phyloP scores from a whole-genome alignment of 2,888 invertebrate species.

The Trichacis sp. region DNA sequence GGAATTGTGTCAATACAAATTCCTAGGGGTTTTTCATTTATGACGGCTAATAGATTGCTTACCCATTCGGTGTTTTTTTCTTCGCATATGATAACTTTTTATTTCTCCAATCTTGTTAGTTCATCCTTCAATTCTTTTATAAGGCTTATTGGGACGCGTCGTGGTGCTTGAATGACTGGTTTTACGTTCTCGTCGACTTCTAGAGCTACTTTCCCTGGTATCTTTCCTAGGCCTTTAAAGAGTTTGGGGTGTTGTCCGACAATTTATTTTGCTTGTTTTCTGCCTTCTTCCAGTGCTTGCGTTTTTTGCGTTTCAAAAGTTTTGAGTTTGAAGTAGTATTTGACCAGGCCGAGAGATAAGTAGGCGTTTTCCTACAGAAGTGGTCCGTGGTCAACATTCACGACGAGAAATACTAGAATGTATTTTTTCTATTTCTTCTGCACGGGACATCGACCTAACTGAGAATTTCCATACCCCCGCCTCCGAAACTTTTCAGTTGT shows the following conservation, averaged over 20 bases:
- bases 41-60: conserved; percentile 2
- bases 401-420: conserved; percentile 1
- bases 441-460: conserved; percentile 4
- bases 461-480: background rate
- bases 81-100: conserved; percentile 1
- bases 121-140: conserved; percentile 10
- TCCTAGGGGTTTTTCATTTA: conserved; percentile 2
- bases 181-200: background rate
- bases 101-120: conserved; percentile 7
- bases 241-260: too few relatives aligned
- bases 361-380: conserved; percentile 7
- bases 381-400: conserved; percentile 11
- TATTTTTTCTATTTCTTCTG: background rate
- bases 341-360: background rate
- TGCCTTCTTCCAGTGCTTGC: background rate
- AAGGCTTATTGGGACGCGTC: conserved; percentile 1
- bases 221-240: too few relatives aligned
- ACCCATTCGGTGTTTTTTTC: conserved; percentile 6
- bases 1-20: conserved; percentile 11
- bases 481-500: conserved; percentile 7
- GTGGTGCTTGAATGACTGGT: conserved; percentile 2
- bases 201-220: background rate
- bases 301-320: background rate
- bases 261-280: background rate
- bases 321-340: conserved; percentile 16